Base-by-base conservation (phyloP, 2,888 invertebrate species). In the Phortica magna region DNA sequence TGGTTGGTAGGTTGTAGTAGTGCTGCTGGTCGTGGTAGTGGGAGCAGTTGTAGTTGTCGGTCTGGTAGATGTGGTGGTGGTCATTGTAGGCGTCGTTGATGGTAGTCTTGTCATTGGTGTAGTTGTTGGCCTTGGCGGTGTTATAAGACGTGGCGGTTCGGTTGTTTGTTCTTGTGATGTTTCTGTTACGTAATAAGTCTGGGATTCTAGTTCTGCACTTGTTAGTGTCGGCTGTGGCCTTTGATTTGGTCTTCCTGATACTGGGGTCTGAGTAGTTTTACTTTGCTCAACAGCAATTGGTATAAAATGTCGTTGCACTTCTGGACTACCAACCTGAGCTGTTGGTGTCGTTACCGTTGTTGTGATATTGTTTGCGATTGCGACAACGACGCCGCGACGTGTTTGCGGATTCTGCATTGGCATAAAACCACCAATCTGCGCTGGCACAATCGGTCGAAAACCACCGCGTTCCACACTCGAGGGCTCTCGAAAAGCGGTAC, bases 391-490 rank as follows among this genome's bases (percentile, higher is more conserved):
- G 0, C 90, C 91, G 4, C 85, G 85, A 2, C 88, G 84, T 14
- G 83, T 78, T 19, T 84, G 83, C 1, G 90, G 91, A 85, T 91
- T 88, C 89, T 93, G 89, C 22, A 95, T 94, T 0, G 96, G 96
- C 88, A 93, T 94, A 85, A 96, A 96, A 7, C 96, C 96, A 55
- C 95, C 95, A 78, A 94, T 83, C 72, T 94, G 93, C 57, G 94
- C 94, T 0, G 96, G 96, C 19, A 96, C 89, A 84, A 96, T 93
- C 17, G 97, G 97, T 14, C 95, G 92, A 88, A 97, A 97, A 1
- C 96, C 96, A 17, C 96, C 96, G 22, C 94, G 94, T 91, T 96
- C 95, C 74, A 96, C 94, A 87, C 92, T 92, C 83, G 92, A 89
- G 2, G 92, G 91, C 31, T 89, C 88, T 1, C 88, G 85, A 74